Evolutionary conservation across 2,113 vertebrate genomes (phyloP).

Genomic region (human (Homo sapiens)): DNA sequence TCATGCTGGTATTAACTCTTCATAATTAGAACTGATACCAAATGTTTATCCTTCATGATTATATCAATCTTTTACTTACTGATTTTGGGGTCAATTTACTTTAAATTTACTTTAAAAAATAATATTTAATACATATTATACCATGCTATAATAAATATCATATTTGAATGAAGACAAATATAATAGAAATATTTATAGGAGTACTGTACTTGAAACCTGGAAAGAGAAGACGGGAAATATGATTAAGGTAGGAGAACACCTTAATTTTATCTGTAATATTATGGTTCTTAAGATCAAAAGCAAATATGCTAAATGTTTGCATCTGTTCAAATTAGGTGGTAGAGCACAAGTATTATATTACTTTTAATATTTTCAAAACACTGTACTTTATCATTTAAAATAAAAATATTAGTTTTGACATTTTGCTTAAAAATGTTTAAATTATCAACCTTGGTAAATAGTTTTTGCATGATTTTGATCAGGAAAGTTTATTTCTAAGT

Average conservation of each 20-base stretch:
- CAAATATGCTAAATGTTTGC: background rate
- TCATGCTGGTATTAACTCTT: background rate
- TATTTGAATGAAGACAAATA: background rate
- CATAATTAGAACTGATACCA: constrained; percentile 8
- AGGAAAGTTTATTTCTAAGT: constrained; percentile 7
- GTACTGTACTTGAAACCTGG: background rate
- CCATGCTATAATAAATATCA: background rate
- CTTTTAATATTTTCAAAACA: background rate
- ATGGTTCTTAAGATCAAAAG: background rate
- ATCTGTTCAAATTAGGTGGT: background rate
- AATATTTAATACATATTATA: background rate
- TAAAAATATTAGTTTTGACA: constrained; percentile 9
- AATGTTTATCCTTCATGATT: constrained; percentile 24
- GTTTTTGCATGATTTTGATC: constrained; percentile 13
- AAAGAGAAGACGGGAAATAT: background rate
- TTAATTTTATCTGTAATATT: background rate
- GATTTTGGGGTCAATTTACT: constrained; percentile 9
- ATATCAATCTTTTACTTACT: background rate
- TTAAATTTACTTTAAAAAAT: constrained; percentile 35
- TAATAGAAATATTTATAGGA: background rate
- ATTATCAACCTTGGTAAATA: background rate
- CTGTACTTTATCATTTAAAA: background rate
- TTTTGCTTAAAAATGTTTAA: constrained; percentile 1
- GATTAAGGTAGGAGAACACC: background rate
- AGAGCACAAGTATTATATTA: background rate